Evolutionary conservation across 2,797 vertebrate genomes (phyloP).

Genomic region (Odontamblyopus lacepedii): DNA sequence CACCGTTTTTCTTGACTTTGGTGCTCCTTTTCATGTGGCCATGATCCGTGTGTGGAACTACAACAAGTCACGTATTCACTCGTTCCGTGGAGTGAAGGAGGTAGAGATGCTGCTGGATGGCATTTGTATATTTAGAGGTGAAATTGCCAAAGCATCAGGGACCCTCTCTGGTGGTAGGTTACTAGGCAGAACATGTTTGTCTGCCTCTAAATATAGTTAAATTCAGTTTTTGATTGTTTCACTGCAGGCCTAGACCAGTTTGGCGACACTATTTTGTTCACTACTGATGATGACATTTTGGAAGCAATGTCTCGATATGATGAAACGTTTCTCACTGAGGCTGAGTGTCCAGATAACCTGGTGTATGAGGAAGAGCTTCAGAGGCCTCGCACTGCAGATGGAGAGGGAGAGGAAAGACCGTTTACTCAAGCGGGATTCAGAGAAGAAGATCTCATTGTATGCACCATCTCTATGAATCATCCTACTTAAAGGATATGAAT

Average conservation of each 20-base stretch:
- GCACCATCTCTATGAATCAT: constrained; percentile 8
- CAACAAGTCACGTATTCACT: constrained; percentile 98
- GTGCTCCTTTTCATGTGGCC: constrained; percentile 82
- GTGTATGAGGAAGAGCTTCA: constrained; percentile 82
- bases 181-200: not conserved
- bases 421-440: constrained; percentile 88
- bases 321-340: constrained; percentile 80
- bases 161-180: constrained; percentile 88
- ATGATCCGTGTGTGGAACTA: constrained; percentile 99
- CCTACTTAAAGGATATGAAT: not conserved
- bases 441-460: constrained; percentile 72
- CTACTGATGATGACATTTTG: constrained; percentile 92
- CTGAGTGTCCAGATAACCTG: constrained; percentile 62
- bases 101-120: constrained; percentile 87
- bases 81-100: constrained; percentile 91
- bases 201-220: not conserved
- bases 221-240: not conserved
- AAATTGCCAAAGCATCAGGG: constrained; percentile 96
- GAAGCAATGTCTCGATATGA: constrained; percentile 92
- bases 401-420: constrained; percentile 87
- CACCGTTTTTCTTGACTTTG: constrained; percentile 85
- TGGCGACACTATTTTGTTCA: constrained; percentile 96
- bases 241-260: constrained; percentile 91
- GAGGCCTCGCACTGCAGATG: constrained; percentile 89
- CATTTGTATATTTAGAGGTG: constrained; percentile 90